phyloP scores from a whole-genome alignment of 2,113 vertebrate genomes.

The Benitochromis conjunctus region DNA sequence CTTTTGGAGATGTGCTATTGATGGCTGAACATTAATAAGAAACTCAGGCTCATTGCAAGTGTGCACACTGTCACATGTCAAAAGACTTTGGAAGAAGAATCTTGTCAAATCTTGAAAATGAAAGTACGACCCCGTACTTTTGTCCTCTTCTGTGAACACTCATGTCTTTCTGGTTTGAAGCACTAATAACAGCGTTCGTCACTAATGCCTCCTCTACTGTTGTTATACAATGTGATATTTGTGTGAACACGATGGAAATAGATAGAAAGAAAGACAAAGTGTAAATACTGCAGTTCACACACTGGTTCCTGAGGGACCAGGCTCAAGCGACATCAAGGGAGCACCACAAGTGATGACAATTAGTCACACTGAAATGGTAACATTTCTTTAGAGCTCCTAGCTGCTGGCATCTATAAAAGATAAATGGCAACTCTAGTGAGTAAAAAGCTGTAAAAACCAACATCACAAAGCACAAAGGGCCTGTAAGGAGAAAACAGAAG shows the following conservation, averaged over 20 bases:
- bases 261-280: background rate
- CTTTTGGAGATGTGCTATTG: constrained; percentile 43
- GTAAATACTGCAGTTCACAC: constrained; percentile 42
- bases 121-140: constrained; percentile 21
- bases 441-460: constrained; percentile 74
- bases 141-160: background rate
- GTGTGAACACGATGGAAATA: constrained; percentile 2
- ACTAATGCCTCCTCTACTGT: background rate
- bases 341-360: constrained; percentile 58
- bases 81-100: constrained; percentile 57
- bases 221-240: constrained; percentile 13
- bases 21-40: constrained; percentile 53
- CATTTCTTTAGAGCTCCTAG: constrained; percentile 42
- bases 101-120: constrained; percentile 35
- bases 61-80: constrained; percentile 46
- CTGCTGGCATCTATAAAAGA: constrained; percentile 72
- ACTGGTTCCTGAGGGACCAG: constrained; percentile 36
- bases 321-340: constrained; percentile 60
- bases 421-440: constrained; percentile 70
- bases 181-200: background rate
- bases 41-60: constrained; percentile 22
- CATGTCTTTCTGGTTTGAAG: background rate
- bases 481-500: constrained; percentile 75
- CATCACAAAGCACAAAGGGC: constrained; percentile 73
- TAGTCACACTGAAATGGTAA: constrained; percentile 61